These are phyloP conservation scores for Siniperca knerii DNA, from an alignment of 2,113 vertebrate genomes.

Conservation along the genomic window DNA sequence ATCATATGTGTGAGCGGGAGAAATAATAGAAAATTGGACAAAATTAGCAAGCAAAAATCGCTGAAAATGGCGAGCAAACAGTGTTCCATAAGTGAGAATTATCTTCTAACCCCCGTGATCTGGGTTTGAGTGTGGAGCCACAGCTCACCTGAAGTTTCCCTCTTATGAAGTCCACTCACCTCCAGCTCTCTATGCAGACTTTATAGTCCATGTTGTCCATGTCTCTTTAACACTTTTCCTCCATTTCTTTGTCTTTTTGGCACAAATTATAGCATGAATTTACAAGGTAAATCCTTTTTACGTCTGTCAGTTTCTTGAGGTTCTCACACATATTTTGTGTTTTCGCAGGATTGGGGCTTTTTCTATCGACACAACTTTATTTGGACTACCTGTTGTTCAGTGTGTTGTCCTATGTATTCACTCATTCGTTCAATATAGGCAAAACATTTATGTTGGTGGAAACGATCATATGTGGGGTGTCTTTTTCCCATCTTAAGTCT, in stretches of 20 bases:
- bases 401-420: neutral
- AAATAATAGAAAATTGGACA: neutral
- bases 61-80: neutral
- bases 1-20: neutral
- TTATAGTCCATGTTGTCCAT: neutral
- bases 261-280: neutral
- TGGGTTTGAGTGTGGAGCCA: neutral
- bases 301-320: neutral
- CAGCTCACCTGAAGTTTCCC: neutral
- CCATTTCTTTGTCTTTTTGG: neutral
- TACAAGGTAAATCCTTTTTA: neutral
- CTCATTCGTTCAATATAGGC: neutral
- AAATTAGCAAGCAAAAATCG: neutral
- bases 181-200: neutral
- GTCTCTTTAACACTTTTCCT: neutral
- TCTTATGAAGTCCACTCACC: neutral
- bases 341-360: neutral
- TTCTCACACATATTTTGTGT: neutral
- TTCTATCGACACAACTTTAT: neutral
- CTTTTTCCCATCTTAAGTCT: neutral
- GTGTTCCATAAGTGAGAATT: neutral
- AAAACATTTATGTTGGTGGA: neutral
- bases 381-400: neutral
- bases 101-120: neutral
- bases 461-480: neutral